These are phyloP conservation scores for Gobio gobio DNA, from an alignment of 2,113 vertebrate species.

Conservation along the genomic window DNA sequence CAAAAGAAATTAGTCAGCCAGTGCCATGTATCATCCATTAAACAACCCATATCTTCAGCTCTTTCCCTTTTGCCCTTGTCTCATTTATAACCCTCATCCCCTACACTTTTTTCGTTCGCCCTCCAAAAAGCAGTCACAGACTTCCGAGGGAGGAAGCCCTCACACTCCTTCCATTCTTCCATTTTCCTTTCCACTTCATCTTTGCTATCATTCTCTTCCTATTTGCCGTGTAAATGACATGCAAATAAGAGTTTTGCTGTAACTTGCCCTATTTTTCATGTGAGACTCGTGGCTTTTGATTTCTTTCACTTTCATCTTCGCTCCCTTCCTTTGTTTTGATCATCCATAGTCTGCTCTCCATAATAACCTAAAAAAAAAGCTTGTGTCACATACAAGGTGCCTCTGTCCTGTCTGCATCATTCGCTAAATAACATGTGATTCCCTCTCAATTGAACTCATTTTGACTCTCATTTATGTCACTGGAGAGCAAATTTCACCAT, in stretches of 20 bases:
- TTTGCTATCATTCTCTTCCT: background rate
- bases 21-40: slow-evolving; percentile 16
- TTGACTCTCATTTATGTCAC: slow-evolving; percentile 23
- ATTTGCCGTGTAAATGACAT: slow-evolving; percentile 29
- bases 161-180: background rate
- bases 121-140: slow-evolving; percentile 2
- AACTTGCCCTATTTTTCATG: slow-evolving; percentile 17
- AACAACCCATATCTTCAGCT: slow-evolving; percentile 18
- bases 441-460: slow-evolving; percentile 41
- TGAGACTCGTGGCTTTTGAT: slow-evolving; percentile 38
- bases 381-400: slow-evolving; percentile 33
- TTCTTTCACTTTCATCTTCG: slow-evolving; percentile 52
- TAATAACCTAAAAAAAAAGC: slow-evolving; percentile 34
- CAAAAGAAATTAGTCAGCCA: background rate
- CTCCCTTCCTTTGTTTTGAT: slow-evolving; percentile 50
- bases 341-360: slow-evolving; percentile 30
- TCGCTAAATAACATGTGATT: slow-evolving; percentile 36
- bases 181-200: background rate
- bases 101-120: background rate
- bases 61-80: slow-evolving; percentile 8
- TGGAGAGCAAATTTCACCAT: slow-evolving; percentile 13
- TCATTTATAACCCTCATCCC: slow-evolving; percentile 30
- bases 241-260: slow-evolving; percentile 39
- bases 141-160: background rate
- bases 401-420: slow-evolving; percentile 19